phyloP scores from a whole-genome alignment of 2,888 invertebrate genomes.

The Smittia aterrima region DNA sequence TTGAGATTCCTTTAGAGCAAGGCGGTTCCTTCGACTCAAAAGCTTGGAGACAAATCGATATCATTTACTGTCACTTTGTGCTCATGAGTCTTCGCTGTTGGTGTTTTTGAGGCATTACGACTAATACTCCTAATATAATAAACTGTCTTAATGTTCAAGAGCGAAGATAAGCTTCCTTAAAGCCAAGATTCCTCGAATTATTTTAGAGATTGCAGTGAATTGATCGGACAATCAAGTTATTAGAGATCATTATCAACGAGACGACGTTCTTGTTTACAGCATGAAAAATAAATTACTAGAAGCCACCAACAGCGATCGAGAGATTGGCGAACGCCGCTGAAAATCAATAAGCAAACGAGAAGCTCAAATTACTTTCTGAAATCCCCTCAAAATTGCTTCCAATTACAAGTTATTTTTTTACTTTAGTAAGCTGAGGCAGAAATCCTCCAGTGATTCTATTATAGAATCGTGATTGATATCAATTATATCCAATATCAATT shows the following conservation, averaged over 20 bases:
- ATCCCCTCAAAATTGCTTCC: slow-evolving; percentile 38
- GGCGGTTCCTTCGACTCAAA: background rate
- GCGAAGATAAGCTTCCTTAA: background rate
- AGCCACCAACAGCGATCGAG: background rate
- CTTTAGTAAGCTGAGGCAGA: slow-evolving; percentile 1
- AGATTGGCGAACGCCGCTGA: background rate
- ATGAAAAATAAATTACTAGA: background rate
- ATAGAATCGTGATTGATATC: slow-evolving; percentile 39
- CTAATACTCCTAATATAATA: background rate
- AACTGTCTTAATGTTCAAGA: background rate
- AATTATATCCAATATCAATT: slow-evolving; percentile 40
- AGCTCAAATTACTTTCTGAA: slow-evolving; percentile 20
- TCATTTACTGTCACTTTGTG: slow-evolving; percentile 36
- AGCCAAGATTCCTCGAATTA: background rate
- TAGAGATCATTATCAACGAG: background rate
- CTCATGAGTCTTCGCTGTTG: background rate
- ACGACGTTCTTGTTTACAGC: background rate
- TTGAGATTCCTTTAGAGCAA: background rate
- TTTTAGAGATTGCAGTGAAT: background rate
- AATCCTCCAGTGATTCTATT: slow-evolving; percentile 10
- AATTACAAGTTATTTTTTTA: slow-evolving; percentile 35
- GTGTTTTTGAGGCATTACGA: background rate
- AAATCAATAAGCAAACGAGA: background rate
- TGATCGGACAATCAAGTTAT: background rate
- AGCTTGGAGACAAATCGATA: slow-evolving; percentile 30